Evolutionary conservation across 2,797 vertebrate species (phyloP).

Genomic region (Sparidentex hasta): DNA sequence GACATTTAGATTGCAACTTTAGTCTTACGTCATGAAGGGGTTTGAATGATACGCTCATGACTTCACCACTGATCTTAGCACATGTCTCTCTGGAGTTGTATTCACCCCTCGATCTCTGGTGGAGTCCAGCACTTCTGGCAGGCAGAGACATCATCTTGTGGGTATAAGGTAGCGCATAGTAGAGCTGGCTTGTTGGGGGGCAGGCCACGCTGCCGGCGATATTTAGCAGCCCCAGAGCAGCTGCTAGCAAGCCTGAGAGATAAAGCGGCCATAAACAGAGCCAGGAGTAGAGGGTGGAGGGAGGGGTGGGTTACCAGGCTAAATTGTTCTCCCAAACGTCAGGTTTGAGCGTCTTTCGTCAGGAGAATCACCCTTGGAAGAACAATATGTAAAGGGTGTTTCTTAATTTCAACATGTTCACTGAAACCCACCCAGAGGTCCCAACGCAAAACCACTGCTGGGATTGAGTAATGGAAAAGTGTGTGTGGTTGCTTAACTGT

Average conservation of each 20-base stretch:
- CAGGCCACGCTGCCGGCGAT: slow-evolving; percentile 60
- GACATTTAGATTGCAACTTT: neutral
- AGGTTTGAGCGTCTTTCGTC: slow-evolving; percentile 15
- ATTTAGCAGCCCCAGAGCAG: slow-evolving; percentile 80
- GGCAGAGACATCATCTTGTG: slow-evolving; percentile 53
- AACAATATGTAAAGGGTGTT: slow-evolving; percentile 22
- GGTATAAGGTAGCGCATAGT: slow-evolving; percentile 62
- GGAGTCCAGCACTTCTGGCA: slow-evolving; percentile 52
- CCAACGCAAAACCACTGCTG: slow-evolving; percentile 3
- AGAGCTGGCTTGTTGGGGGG: slow-evolving; percentile 34
- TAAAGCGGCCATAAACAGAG: slow-evolving; percentile 52
- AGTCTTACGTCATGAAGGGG: slow-evolving; percentile 28
- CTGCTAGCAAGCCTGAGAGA: slow-evolving; percentile 64
- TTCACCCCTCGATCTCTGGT: slow-evolving; percentile 17
- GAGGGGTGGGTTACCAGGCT: slow-evolving; percentile 31
- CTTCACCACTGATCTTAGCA: slow-evolving; percentile 43
- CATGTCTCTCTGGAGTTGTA: slow-evolving; percentile 24
- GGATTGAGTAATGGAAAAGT: slow-evolving; percentile 31
- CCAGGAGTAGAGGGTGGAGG: slow-evolving; percentile 25
- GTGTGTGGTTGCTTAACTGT: neutral
- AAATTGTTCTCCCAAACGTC: slow-evolving; percentile 20
- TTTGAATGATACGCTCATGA: slow-evolving; percentile 52
- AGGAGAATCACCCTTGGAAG: slow-evolving; percentile 5
- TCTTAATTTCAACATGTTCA: slow-evolving; percentile 27
- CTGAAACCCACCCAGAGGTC: slow-evolving; percentile 7